Conservation (phyloP, 2,888 invertebrate species). For the Xylocampa areola region DNA sequence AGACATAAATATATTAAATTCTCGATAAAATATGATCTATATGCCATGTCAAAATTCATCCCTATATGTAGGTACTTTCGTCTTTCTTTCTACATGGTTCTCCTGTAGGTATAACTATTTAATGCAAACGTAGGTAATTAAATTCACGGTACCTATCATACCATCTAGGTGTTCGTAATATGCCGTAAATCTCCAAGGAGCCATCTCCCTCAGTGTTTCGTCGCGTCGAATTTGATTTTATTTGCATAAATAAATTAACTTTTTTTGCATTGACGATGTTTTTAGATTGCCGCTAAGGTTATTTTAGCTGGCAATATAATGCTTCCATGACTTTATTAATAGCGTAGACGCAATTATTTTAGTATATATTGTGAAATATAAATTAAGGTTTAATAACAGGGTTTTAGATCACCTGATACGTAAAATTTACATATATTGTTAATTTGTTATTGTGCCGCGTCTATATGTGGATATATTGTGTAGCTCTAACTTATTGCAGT, state of each 20-base stretch:
- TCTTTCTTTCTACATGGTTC: no score
- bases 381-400: neutral
- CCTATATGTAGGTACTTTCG: no score
- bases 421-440: no score
- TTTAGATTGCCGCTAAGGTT: slow-evolving; percentile 48
- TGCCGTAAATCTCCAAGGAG: slow-evolving; percentile 55
- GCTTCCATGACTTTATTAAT: slow-evolving; percentile 38
- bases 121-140: slow-evolving; percentile 49
- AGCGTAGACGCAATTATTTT: slow-evolving; percentile 20
- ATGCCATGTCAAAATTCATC: no score
- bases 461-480: no score
- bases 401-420: neutral
- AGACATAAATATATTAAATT: no score
- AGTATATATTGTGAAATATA: slow-evolving; percentile 5
- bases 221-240: slow-evolving; percentile 58
- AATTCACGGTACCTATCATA: slow-evolving; percentile 43
- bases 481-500: no score
- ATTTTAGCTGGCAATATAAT: slow-evolving; percentile 46
- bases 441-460: no score
- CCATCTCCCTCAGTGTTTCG: slow-evolving; percentile 52
- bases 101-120: slow-evolving; percentile 40
- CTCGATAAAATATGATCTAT: no score
- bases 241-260: slow-evolving; percentile 63
- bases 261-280: slow-evolving; percentile 57
- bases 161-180: slow-evolving; percentile 53